These are phyloP conservation scores for Colius striatus DNA, from an alignment of 2,113 vertebrate species.

Conservation along the genomic window DNA sequence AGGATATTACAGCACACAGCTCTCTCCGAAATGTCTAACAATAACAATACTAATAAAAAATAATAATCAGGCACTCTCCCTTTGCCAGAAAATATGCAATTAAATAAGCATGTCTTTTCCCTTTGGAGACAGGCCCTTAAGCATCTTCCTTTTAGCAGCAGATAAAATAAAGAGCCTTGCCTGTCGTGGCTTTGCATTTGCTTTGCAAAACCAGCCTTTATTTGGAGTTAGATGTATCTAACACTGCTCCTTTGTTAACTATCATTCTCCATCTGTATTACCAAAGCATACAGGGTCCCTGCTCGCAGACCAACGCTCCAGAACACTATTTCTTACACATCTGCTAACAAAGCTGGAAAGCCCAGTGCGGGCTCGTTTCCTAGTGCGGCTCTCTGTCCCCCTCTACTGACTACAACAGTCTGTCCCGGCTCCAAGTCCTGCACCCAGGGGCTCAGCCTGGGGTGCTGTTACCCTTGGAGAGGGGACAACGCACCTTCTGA, in stretches of 20 bases:
- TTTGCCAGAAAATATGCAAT: constrained; percentile 24
- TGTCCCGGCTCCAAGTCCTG: neutral
- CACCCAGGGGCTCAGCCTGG: neutral
- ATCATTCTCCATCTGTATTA: neutral
- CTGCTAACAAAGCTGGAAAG: neutral
- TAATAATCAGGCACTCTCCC: neutral
- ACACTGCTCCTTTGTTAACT: neutral
- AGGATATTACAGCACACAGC: constrained; percentile 1
- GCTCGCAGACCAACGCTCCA: neutral
- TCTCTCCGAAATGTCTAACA: constrained; percentile 31
- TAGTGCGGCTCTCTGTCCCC: constrained; percentile 35
- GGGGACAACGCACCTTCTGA: constrained; percentile 4
- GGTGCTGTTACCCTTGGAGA: constrained; percentile 31
- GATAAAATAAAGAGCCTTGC: neutral
- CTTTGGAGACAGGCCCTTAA: constrained; percentile 19
- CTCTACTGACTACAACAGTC: constrained; percentile 21
- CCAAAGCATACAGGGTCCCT: neutral
- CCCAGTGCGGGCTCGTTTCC: rapidly evolving
- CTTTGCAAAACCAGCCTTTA: constrained; percentile 13
- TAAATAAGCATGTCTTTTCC: neutral
- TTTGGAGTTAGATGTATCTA: neutral
- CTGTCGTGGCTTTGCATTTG: neutral
- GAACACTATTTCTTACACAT: neutral
- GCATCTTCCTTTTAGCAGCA: constrained; percentile 24
- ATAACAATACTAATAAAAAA: neutral